These are phyloP conservation scores for Alentia gelatinosa DNA, from an alignment of 2,888 invertebrate species.

Conservation along the genomic window DNA sequence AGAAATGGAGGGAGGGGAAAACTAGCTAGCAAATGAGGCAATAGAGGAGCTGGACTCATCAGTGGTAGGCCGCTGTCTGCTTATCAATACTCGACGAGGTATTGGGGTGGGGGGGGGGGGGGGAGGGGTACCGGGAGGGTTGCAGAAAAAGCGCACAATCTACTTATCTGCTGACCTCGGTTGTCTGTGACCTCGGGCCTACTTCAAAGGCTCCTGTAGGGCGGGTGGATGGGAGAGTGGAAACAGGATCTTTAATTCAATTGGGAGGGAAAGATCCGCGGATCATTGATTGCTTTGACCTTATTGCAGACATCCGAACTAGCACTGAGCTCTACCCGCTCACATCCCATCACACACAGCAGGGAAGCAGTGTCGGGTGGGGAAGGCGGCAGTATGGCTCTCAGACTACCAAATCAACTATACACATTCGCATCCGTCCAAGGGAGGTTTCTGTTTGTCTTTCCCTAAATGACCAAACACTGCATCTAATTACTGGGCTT, in stretches of 20 bases:
- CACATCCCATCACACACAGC: too few relatives aligned
- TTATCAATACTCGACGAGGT: neutral
- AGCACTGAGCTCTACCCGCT: too few relatives aligned
- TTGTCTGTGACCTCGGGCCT: neutral
- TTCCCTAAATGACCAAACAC: too few relatives aligned
- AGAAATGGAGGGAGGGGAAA: neutral
- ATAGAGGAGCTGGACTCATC: neutral
- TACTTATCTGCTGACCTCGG: neutral
- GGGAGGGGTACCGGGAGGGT: neutral
- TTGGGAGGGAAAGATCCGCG: neutral
- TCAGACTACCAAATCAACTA: too few relatives aligned
- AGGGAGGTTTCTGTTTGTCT: too few relatives aligned
- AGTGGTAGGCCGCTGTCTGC: neutral
- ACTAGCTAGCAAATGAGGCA: neutral
- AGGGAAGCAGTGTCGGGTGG: too few relatives aligned
- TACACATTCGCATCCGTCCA: too few relatives aligned
- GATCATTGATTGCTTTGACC: slow-evolving; percentile 1
- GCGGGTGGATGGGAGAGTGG: neutral
- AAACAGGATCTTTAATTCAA: neutral
- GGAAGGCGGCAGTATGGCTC: too few relatives aligned
- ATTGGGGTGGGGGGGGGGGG: neutral
- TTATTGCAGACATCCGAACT: neutral
- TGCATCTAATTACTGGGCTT: too few relatives aligned
- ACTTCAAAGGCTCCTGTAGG: neutral
- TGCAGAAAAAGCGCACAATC: neutral